phyloP scores from a whole-genome alignment of 2,888 invertebrate genomes.

The Ormyrus pomaceus region DNA sequence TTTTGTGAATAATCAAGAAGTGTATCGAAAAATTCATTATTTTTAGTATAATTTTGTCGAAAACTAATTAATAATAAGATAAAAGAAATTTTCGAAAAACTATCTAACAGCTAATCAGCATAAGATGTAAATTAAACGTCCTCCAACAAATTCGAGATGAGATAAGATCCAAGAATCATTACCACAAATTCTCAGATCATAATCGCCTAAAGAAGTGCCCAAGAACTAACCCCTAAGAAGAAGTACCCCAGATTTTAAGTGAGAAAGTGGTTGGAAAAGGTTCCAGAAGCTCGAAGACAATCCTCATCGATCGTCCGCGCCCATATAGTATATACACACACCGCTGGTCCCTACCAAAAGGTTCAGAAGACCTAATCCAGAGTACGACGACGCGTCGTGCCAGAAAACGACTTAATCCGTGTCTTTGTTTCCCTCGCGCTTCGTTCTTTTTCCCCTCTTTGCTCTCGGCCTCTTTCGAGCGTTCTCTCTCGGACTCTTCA shows the following conservation, averaged over 20 bases:
- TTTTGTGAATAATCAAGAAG: too few relatives aligned
- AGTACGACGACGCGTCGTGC: constrained; percentile 17
- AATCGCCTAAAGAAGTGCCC: neutral
- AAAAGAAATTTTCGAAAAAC: neutral
- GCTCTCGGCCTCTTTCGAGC: constrained; percentile 5
- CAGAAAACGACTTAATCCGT: constrained; percentile 41
- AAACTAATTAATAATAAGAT: neutral
- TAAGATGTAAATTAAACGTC: too few relatives aligned
- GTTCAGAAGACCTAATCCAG: constrained; percentile 30
- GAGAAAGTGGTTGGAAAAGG: neutral
- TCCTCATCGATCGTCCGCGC: constrained; percentile 27
- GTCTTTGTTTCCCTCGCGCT: constrained; percentile 23
- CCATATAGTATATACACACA: constrained; percentile 6
- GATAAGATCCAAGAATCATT: neutral
- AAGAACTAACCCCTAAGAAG: neutral
- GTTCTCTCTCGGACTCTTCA: neutral
- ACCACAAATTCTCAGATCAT: neutral
- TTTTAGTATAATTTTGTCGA: too few relatives aligned
- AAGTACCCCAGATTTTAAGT: neutral
- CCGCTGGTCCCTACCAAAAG: neutral
- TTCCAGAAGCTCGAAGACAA: constrained; percentile 1
- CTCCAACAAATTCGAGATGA: neutral
- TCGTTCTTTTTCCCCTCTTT: neutral
- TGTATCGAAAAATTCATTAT: too few relatives aligned
- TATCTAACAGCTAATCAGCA: too few relatives aligned